Percentiles rank a stretch among this genome's conserved stretches.
phyloP scores from a whole-genome alignment of 1,140 invertebrate genomes.

The Ooceraea biroi region DNA sequence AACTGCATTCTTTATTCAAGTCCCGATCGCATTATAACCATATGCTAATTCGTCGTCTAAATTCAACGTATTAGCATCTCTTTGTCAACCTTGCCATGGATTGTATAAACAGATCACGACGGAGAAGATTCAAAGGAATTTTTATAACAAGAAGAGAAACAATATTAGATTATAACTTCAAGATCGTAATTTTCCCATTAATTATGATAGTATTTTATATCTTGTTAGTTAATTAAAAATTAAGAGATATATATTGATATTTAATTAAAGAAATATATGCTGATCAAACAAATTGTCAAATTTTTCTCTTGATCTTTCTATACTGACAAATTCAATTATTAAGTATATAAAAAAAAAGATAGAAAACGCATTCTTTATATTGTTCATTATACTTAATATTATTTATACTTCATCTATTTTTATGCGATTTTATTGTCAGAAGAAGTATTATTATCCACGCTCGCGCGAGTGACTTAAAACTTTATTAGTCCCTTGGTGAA shows the following conservation, averaged over 20 bases:
- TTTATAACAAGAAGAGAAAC: neutral
- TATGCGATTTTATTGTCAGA: constrained; percentile 1
- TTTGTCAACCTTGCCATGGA: constrained; percentile 5
- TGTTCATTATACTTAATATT: neutral
- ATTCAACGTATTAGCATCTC: constrained; percentile 55
- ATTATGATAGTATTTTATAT: too few relatives aligned
- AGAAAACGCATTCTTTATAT: neutral
- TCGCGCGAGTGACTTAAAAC: constrained; percentile 22
- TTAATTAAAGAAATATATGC: too few relatives aligned
- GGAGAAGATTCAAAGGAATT: neutral
- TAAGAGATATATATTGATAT: too few relatives aligned
- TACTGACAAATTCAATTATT: too few relatives aligned
- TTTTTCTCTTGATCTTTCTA: too few relatives aligned
- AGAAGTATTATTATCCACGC: constrained; percentile 24
- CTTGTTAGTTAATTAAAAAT: too few relatives aligned
- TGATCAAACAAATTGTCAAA: too few relatives aligned
- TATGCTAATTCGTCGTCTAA: constrained; percentile 66
- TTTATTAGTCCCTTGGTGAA: constrained; percentile 25
- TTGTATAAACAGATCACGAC: neutral
- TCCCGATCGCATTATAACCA: constrained; percentile 34
- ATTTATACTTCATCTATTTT: neutral
- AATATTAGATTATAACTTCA: neutral
- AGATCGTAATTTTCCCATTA: too few relatives aligned
- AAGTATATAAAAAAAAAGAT: too few relatives aligned
- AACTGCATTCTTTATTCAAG: constrained; percentile 47